These are phyloP conservation scores for Cyclophora albipunctata DNA, from an alignment of 2,888 invertebrate species.

Conservation along the genomic window DNA sequence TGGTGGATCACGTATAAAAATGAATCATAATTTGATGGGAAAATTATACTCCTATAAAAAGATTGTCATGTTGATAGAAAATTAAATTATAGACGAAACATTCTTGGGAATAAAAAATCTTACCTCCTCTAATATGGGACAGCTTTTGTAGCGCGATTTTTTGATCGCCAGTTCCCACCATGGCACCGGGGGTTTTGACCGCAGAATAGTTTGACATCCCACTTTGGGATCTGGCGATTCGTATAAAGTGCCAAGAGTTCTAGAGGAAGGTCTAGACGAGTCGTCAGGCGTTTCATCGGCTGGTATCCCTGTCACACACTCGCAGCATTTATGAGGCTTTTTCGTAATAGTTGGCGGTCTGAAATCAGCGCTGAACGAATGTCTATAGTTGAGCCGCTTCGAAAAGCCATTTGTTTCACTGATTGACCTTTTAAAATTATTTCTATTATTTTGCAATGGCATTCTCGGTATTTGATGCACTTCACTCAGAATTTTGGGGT, in stretches of 20 bases:
- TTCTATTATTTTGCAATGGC: slow-evolving; percentile 62
- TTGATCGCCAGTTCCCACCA: slow-evolving; percentile 93
- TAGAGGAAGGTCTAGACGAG: slow-evolving; percentile 47
- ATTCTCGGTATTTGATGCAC: slow-evolving; percentile 64
- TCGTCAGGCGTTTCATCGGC: slow-evolving; percentile 48
- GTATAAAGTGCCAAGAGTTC: slow-evolving; percentile 67
- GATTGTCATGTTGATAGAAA: too few relatives aligned
- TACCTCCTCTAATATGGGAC: slow-evolving; percentile 84
- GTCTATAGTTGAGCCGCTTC: slow-evolving; percentile 64
- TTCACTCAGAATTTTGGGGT: slow-evolving; percentile 53
- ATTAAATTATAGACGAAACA: too few relatives aligned
- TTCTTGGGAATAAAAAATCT: slow-evolving; percentile 17
- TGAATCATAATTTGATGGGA: not conserved
- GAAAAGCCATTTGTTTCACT: slow-evolving; percentile 68
- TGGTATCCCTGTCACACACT: slow-evolving; percentile 65
- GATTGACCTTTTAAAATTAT: slow-evolving; percentile 61
- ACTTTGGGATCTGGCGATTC: slow-evolving; percentile 79
- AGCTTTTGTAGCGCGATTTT: slow-evolving; percentile 86
- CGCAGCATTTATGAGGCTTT: slow-evolving; percentile 68
- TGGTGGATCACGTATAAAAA: not conserved
- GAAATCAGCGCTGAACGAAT: slow-evolving; percentile 66
- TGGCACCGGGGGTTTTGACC: slow-evolving; percentile 83
- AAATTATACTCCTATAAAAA: not conserved
- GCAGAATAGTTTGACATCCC: slow-evolving; percentile 79
- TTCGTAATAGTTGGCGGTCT: slow-evolving; percentile 44